Evolutionary conservation across 1,140 invertebrate species (phyloP), one percentile per base, ranked within the genome.

Genomic region (Rhagoletis pomonella): DNA sequence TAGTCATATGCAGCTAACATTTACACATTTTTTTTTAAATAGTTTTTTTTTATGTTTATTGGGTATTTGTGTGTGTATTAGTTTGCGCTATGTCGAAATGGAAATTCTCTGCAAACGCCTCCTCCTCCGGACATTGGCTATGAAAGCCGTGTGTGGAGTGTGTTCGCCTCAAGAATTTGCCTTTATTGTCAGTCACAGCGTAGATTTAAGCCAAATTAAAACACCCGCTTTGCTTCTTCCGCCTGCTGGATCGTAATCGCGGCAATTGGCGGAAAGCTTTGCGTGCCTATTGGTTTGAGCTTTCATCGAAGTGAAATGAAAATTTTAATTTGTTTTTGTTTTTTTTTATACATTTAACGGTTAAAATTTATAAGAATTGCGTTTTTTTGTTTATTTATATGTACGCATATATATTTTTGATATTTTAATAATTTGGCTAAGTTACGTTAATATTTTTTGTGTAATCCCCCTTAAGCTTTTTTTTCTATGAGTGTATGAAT

Each of bases 121-220:
- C 29, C 29, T 29, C 3, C 73, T 47, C 47, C 47, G 73, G n/a
- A 29, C 73, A 69, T 73, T 77, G 3, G 10, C 64, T 88, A 87
- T 60, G 87, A n/a, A n/a, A n/a, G n/a, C n/a, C n/a, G n/a, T n/a
- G n/a, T n/a, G n/a, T n/a, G 55, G 73, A 89, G 58, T 81, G 64
- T 64, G 64, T 77, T 84, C 65, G 60, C 60, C 42, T 86, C 9
- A 84, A 81, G 77, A 89, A 89, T 90, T 89, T 89, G 89, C 88
- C 90, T 90, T 92, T 92, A 92, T 92, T 92, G 91, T 92, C 91
- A 90, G 89, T 91, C 91, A 92, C 91, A 92, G 91, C 91, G 91
- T 90, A 86, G 65, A 73, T 60, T 88, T 65, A 50, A 77, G 29
- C 84, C 55, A 60, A 67, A 87, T 55, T 81, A 9, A 19, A 50